Conservation (phyloP, 2,888 invertebrate genomes). For the Charanyca ferruginea region DNA sequence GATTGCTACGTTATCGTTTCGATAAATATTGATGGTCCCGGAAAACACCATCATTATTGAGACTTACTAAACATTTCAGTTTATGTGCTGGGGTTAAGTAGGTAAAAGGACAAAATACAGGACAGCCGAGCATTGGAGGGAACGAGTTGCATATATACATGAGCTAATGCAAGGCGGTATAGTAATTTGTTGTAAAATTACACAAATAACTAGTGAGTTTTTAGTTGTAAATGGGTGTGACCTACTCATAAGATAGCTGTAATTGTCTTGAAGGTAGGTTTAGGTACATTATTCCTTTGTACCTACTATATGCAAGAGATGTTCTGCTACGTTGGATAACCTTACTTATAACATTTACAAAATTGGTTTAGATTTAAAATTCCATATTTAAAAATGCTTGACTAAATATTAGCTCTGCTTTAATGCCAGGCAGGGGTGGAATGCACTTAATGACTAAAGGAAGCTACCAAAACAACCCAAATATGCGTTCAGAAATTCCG, state of each 20-base stretch:
- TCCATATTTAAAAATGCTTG: too few species aligned
- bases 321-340: not conserved
- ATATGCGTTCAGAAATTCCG: conserved; percentile 24
- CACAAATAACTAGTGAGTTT: not conserved
- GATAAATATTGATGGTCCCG: conserved; percentile 43
- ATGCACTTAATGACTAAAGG: conserved; percentile 3
- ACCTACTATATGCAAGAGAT: too few species aligned
- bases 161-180: not conserved
- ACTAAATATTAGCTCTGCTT: not conserved
- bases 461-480: not conserved
- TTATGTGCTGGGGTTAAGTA: conserved; percentile 17
- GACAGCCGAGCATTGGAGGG: conserved; percentile 2
- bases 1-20: conserved; percentile 18
- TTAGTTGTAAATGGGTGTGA: not conserved
- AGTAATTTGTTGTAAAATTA: not conserved
- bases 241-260: too few species aligned
- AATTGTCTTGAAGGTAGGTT: too few species aligned
- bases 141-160: not conserved
- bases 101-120: not conserved
- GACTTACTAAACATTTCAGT: not conserved
- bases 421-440: not conserved
- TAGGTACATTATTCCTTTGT: too few species aligned
- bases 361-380: too few species aligned
- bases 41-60: conserved; percentile 19
- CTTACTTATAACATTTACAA: too few species aligned